Base-by-base conservation (phyloP, 1,140 invertebrate species). In the Musca vetustissima region DNA sequence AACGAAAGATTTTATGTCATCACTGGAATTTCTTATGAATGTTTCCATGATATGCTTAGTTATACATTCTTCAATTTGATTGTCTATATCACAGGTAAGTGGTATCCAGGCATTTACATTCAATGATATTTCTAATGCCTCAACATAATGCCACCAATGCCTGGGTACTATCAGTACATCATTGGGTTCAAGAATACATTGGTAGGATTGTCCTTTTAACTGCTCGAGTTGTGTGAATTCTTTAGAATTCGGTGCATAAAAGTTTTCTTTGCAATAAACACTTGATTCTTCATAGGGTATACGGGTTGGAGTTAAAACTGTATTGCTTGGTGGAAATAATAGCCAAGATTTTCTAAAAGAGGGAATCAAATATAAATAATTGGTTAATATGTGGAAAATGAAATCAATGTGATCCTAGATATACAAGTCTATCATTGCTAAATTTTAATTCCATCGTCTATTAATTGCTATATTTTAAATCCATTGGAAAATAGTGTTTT, bases 281-380 rank as follows among this genome's bases (percentile, higher is more conserved):
- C 94, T 98, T 0, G 96, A 98, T 80, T 99, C 97, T 86, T 98
- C 97, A 85, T 96, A 98, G 15, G 97, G 97, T 69, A 98, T 87
- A 79, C 97, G 87, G 11, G 93, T 93, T 68, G 94, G 90, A 74
- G 90, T 88, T 68, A 98, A 83, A 50, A 85, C 87, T 49, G 91
- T 87, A 69, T 87, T 84, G 8, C 13, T 43, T 17, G 94, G 94
- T 15, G 94, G 92, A 84, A 96, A 98, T n/a, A 99, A 83, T 24
- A 96, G 83, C 97, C 97, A 99, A 66, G 88, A 85, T 83, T 99
- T 99, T 74, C 93, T 95, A 73, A 22, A n/a, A n/a, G n/a, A n/a
- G n/a, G n/a, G n/a, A n/a, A n/a, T n/a, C n/a, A n/a, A n/a, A n/a
- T n/a, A n/a, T n/a, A n/a, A n/a, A n/a, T n/a, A n/a, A n/a, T n/a